These are phyloP conservation scores for Pantala flavescens DNA, from an alignment of 1,140 invertebrate genomes.

Conservation along the genomic window DNA sequence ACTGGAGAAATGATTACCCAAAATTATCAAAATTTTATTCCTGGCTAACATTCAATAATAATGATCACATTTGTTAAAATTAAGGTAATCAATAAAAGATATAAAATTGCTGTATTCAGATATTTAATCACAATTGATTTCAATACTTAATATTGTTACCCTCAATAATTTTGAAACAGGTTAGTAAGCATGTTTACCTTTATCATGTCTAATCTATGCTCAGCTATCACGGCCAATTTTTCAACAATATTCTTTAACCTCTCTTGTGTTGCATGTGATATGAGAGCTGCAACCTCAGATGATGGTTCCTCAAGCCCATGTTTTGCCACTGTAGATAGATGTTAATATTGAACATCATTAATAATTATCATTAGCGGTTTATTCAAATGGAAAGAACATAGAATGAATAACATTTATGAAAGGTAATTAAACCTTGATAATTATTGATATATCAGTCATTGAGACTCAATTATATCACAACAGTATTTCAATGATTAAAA, in stretches of 20 bases:
- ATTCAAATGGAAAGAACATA: not conserved
- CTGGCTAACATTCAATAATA: too few species aligned
- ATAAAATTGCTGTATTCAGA: not conserved
- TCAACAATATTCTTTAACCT: slow-evolving; percentile 83
- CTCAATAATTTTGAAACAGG: too few species aligned
- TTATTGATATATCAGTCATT: too few species aligned
- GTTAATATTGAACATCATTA: slow-evolving; percentile 16
- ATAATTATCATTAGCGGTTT: too few species aligned
- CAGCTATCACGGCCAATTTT: slow-evolving; percentile 86
- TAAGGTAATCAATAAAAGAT: not conserved
- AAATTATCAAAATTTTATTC: too few species aligned
- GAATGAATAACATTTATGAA: not conserved
- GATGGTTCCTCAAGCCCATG: slow-evolving; percentile 80
- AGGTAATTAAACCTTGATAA: too few species aligned
- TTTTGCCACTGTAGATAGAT: slow-evolving; percentile 45
- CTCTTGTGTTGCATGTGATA: slow-evolving; percentile 94
- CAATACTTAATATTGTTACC: too few species aligned
- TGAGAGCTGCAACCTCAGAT: slow-evolving; percentile 75
- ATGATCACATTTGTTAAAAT: too few species aligned
- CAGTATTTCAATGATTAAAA: too few species aligned
- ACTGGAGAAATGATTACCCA: too few species aligned
- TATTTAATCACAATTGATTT: too few species aligned
- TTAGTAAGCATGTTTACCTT: slow-evolving; percentile 51
- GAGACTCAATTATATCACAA: too few species aligned
- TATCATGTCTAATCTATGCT: slow-evolving; percentile 84